These are phyloP conservation scores for Panulirus ornatus DNA, from an alignment of 1,140 invertebrate species.

Conservation along the genomic window DNA sequence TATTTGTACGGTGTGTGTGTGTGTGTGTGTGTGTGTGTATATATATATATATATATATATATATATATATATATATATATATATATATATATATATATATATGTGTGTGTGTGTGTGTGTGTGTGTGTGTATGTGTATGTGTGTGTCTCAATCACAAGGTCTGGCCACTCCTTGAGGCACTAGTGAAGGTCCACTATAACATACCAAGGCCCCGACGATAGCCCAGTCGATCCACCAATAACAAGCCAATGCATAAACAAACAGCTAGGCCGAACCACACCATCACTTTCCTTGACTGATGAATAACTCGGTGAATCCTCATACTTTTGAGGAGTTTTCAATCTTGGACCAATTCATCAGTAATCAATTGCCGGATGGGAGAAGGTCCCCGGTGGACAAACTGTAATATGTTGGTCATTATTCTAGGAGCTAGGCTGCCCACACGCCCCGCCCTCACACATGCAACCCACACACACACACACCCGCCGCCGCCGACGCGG, in stretches of 20 bases:
- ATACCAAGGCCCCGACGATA: too few species aligned
- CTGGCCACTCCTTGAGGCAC: not conserved
- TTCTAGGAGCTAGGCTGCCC: slow-evolving; percentile 31
- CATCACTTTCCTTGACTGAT: not conserved
- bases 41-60: not conserved
- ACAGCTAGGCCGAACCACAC: too few species aligned
- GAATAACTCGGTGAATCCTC: not conserved
- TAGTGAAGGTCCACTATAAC: not conserved
- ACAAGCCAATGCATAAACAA: slow-evolving; percentile 20
- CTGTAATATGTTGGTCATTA: slow-evolving; percentile 65
- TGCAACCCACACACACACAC: slow-evolving; percentile 54
- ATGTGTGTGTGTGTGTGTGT: slow-evolving; percentile 3
- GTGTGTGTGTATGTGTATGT: not conserved
- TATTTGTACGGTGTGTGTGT: not conserved
- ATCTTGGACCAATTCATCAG: slow-evolving; percentile 57
- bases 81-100: slow-evolving; percentile 9
- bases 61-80: slow-evolving; percentile 5
- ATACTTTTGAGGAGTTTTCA: slow-evolving; percentile 32
- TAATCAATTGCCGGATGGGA: slow-evolving; percentile 57
- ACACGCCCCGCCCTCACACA: slow-evolving; percentile 52
- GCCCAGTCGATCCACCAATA: not conserved
- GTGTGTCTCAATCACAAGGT: not conserved
- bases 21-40: not conserved
- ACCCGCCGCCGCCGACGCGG: not conserved
- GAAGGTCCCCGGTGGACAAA: slow-evolving; percentile 55